These are phyloP conservation scores for Macrophya alboannulata DNA, from an alignment of 2,888 invertebrate genomes.

Conservation along the genomic window DNA sequence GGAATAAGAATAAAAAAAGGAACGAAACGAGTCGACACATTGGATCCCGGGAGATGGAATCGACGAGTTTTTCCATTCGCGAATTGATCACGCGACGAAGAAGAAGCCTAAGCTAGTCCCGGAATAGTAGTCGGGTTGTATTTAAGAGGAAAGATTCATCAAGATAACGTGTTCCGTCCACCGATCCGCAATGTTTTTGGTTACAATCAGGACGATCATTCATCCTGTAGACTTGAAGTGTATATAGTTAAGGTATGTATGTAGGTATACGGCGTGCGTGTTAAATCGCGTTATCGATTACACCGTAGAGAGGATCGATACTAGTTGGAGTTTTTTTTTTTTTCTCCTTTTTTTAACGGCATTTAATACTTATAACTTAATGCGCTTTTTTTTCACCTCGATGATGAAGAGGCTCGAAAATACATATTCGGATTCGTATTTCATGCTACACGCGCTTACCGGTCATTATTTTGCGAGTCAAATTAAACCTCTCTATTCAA, in stretches of 20 bases:
- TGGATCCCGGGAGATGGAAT: conserved; percentile 23
- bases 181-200: conserved; percentile 34
- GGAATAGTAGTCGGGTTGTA: not conserved
- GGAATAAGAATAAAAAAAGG: not conserved
- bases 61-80: not conserved
- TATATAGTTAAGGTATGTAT: not conserved
- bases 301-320: not conserved
- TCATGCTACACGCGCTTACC: too few species aligned
- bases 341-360: not conserved
- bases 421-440: not conserved
- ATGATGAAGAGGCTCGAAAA: not conserved
- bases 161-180: not conserved
- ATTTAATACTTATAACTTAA: not conserved
- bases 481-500: not conserved
- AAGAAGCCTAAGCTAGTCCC: not conserved
- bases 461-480: not conserved
- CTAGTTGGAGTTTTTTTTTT: too few species aligned
- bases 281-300: conserved; percentile 9
- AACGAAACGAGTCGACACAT: conserved; percentile 33
- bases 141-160: conserved; percentile 34
- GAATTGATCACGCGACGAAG: conserved; percentile 17
- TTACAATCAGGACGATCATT: conserved; percentile 34
- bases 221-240: not conserved
- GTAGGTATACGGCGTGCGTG: not conserved
- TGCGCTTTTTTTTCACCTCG: not conserved